Evolutionary conservation across 2,888 invertebrate species (phyloP).

Genomic region (Drosophila borealis): DNA sequence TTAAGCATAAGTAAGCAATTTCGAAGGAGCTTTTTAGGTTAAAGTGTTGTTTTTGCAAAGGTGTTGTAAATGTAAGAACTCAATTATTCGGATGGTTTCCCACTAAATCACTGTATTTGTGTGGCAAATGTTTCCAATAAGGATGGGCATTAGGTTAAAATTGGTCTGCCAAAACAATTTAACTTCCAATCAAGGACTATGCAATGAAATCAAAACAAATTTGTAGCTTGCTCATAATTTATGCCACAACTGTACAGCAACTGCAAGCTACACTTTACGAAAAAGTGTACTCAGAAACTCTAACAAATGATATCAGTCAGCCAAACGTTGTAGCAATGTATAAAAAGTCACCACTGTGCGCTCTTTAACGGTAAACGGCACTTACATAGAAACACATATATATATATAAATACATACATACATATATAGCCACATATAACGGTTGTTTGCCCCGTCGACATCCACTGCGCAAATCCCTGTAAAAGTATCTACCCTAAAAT

Average conservation of each 20-base stretch:
- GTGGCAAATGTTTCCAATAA: too few relatives aligned
- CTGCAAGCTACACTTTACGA: conserved; percentile 40
- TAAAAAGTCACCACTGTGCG: conserved; percentile 76
- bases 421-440: conserved; percentile 36
- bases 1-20: not conserved
- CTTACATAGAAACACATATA: conserved; percentile 17
- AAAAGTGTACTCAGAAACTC: conserved; percentile 24
- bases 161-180: too few relatives aligned
- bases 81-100: not conserved
- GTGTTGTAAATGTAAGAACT: too few relatives aligned
- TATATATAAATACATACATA: conserved; percentile 9
- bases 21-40: too few relatives aligned
- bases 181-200: too few relatives aligned
- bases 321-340: conserved; percentile 25
- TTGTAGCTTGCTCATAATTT: conserved; percentile 1
- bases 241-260: conserved; percentile 46
- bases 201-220: not conserved
- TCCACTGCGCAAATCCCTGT: conserved; percentile 84
- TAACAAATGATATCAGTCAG: conserved; percentile 18
- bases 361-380: conserved; percentile 55
- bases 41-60: not conserved
- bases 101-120: not conserved
- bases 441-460: conserved; percentile 63
- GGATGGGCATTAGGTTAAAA: too few relatives aligned
- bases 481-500: conserved; percentile 84